Evolutionary conservation across 2,797 vertebrate genomes (phyloP).

Genomic region (Enteromius fasciolatus): DNA sequence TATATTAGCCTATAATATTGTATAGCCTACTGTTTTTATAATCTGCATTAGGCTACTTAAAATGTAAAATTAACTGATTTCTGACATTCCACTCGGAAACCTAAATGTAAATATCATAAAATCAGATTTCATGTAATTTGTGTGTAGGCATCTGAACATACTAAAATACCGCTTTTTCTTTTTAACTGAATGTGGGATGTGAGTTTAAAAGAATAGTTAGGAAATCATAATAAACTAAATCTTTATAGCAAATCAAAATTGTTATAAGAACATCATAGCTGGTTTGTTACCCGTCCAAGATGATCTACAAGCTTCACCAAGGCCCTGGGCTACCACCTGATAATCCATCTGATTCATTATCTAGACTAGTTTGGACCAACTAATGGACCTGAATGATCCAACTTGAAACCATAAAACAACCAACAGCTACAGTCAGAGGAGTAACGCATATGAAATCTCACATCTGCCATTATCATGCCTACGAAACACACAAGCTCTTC

Average conservation of each 20-base stretch:
- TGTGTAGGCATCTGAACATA: neutral
- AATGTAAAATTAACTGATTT: neutral
- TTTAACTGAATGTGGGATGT: neutral
- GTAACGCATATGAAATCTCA: neutral
- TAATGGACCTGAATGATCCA: neutral
- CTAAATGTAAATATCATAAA: neutral
- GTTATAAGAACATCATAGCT: neutral
- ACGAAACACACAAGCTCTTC: neutral
- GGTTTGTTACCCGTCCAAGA: neutral
- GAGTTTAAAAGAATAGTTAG: neutral
- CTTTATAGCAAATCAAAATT: neutral
- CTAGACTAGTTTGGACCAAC: neutral
- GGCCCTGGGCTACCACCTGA: neutral
- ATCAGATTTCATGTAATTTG: neutral
- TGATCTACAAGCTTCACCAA: neutral
- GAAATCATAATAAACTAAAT: neutral
- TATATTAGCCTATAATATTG: neutral
- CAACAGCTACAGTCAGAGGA: neutral
- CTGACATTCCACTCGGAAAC: too few species aligned
- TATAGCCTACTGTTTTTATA: neutral
- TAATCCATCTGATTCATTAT: neutral
- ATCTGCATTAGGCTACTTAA: neutral
- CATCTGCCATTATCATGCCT: neutral
- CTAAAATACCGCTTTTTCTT: neutral
- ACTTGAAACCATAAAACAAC: neutral